phyloP scores from a whole-genome alignment of 2,797 vertebrate genomes.

The Mareca strepera region DNA sequence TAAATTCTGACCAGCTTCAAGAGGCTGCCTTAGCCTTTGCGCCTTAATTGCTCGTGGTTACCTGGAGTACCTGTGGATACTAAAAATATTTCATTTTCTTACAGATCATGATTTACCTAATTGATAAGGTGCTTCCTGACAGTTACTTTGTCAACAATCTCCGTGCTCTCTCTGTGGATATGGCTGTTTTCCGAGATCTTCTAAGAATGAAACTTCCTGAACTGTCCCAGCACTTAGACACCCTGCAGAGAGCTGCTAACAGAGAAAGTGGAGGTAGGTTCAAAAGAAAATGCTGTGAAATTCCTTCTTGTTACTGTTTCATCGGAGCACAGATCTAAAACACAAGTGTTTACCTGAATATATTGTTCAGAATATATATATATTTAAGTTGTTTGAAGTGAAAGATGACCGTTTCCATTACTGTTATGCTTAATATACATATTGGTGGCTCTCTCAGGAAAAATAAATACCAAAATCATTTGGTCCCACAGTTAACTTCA shows the following conservation, averaged over 20 bases:
- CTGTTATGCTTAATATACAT: neutral
- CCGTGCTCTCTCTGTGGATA: slow-evolving; percentile 95
- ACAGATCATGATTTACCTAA: slow-evolving; percentile 98
- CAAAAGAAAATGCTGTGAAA: neutral
- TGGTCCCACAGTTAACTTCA: neutral
- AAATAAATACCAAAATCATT: neutral
- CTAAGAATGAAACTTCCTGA: slow-evolving; percentile 92
- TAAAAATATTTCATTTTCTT: neutral
- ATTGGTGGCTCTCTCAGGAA: neutral
- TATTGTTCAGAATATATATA: neutral
- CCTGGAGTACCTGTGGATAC: neutral
- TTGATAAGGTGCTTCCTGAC: slow-evolving; percentile 97
- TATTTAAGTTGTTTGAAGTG: neutral
- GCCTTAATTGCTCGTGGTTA: neutral
- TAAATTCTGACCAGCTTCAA: neutral
- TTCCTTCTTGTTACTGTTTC: neutral
- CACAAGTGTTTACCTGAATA: neutral
- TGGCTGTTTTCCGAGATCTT: slow-evolving; percentile 98
- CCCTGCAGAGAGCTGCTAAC: slow-evolving; percentile 93
- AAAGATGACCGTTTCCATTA: neutral
- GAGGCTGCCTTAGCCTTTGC: neutral
- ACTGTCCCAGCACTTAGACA: slow-evolving; percentile 93
- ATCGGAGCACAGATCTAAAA: neutral
- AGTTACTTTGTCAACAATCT: slow-evolving; percentile 99
- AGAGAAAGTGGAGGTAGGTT: slow-evolving; percentile 90